These are phyloP conservation scores for Peromyscus californicus DNA, from an alignment of 2,113 vertebrate genomes.

Conservation along the genomic window DNA sequence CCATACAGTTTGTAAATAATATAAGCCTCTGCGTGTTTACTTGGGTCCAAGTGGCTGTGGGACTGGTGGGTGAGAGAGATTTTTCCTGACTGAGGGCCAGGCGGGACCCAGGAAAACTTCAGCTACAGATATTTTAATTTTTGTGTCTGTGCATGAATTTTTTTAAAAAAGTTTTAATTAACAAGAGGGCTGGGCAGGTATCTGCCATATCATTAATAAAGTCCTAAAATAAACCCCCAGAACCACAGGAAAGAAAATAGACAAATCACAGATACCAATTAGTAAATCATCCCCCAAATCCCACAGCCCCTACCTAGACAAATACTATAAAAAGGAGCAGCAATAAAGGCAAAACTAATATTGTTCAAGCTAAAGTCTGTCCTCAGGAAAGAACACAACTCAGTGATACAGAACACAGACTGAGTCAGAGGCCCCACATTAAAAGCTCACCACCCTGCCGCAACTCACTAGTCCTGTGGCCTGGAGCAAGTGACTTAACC, in stretches of 20 bases:
- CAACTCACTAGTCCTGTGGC: not conserved
- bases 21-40: too few relatives aligned
- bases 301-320: constrained; percentile 11
- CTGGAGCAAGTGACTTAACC: not conserved
- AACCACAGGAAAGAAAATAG: not conserved
- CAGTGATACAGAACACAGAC: not conserved
- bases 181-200: not conserved
- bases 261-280: not conserved
- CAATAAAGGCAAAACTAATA: constrained; percentile 23
- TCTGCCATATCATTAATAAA: not conserved
- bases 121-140: not conserved
- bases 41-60: too few relatives aligned
- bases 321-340: not conserved
- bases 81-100: too few relatives aligned
- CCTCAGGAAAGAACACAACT: not conserved
- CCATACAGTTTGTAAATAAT: too few relatives aligned
- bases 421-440: not conserved
- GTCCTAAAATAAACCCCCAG: not conserved
- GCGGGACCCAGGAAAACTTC: too few relatives aligned
- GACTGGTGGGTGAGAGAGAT: too few relatives aligned
- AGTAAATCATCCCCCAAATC: not conserved
- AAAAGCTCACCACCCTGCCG: not conserved
- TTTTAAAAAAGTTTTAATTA: not conserved
- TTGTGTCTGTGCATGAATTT: not conserved
- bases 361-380: not conserved